Conservation (phyloP, 2,113 vertebrate species). For the Anoplopoma fimbria region DNA sequence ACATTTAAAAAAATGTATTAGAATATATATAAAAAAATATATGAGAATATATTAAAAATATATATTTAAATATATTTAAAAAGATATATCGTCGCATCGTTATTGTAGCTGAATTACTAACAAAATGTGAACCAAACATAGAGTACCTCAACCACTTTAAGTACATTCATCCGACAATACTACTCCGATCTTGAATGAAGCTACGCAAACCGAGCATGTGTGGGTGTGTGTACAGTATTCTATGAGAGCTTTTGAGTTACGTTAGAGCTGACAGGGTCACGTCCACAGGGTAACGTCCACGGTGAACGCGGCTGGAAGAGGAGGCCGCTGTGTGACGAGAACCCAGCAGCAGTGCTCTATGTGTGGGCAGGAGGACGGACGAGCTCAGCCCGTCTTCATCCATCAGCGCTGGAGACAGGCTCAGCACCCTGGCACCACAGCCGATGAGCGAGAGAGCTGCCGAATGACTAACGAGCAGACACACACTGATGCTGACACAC, state of each 20-base stretch:
- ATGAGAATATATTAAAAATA: too few species aligned
- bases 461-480: constrained; percentile 61
- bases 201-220: background rate
- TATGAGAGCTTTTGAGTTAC: constrained; percentile 12
- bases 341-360: constrained; percentile 37
- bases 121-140: too few species aligned
- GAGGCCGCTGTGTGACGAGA: background rate
- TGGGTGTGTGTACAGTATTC: background rate
- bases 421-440: constrained; percentile 53
- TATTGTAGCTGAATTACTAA: too few species aligned
- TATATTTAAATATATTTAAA: too few species aligned
- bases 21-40: too few species aligned
- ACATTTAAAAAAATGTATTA: too few species aligned
- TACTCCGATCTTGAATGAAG: background rate
- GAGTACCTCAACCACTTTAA: too few species aligned
- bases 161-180: background rate
- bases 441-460: constrained; percentile 55
- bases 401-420: too few species aligned
- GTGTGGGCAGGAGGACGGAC: constrained; percentile 65
- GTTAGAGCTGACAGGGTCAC: too few species aligned
- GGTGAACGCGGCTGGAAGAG: too few species aligned
- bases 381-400: constrained; percentile 61
- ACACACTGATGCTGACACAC: constrained; percentile 23
- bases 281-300: too few species aligned
- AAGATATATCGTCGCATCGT: too few species aligned